Evolutionary conservation across 1,140 invertebrate genomes (phyloP).

Genomic region (Pogonus chalceus): DNA sequence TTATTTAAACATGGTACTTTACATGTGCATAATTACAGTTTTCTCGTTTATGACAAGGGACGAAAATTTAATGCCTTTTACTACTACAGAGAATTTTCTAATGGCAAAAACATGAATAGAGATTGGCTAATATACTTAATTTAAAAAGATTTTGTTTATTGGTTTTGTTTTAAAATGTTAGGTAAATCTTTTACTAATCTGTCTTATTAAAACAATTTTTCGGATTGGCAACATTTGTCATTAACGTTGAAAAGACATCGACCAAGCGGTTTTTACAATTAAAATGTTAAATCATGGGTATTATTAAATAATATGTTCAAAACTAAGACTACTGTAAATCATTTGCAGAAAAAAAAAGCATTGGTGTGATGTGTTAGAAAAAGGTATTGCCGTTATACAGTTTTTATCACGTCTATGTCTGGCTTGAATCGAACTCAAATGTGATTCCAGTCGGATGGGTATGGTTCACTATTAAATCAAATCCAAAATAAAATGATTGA

Average conservation of each 20-base stretch:
- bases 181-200: slow-evolving; percentile 15
- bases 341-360: too few relatives aligned
- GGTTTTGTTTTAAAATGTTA: slow-evolving; percentile 23
- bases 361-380: too few relatives aligned
- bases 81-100: slow-evolving; percentile 16
- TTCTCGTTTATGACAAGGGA: slow-evolving; percentile 16
- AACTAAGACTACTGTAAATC: too few relatives aligned
- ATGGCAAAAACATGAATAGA: slow-evolving; percentile 19
- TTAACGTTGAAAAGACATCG: slow-evolving; percentile 14
- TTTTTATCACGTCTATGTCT: too few relatives aligned
- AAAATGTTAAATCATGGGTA: slow-evolving; percentile 14
- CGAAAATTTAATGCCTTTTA: slow-evolving; percentile 15
- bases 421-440: too few relatives aligned
- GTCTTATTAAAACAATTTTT: slow-evolving; percentile 13
- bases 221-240: too few relatives aligned
- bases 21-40: slow-evolving; percentile 10
- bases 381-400: too few relatives aligned
- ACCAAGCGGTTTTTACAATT: slow-evolving; percentile 9
- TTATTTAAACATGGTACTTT: slow-evolving; percentile 15
- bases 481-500: too few relatives aligned
- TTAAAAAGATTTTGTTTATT: slow-evolving; percentile 18
- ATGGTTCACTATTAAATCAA: too few relatives aligned
- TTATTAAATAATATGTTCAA: slow-evolving; percentile 10
- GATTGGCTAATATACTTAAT: slow-evolving; percentile 17
- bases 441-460: too few relatives aligned